Evolutionary conservation across 2,113 vertebrate species (phyloP), one percentile per base, ranked within the genome.

Genomic region (Catharus minimus): DNA sequence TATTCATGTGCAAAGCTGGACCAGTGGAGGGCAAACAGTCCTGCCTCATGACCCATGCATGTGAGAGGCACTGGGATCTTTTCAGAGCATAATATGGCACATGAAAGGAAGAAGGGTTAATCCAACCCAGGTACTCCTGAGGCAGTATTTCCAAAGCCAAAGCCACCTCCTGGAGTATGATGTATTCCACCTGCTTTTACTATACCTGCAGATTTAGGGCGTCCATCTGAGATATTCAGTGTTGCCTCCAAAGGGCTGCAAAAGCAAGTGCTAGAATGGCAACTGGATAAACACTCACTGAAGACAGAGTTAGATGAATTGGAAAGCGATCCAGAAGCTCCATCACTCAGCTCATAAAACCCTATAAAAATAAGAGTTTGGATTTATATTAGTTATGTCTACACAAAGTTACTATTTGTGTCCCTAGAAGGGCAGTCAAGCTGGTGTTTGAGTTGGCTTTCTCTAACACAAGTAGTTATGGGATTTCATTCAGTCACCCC

Each of bases 261-360:
- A 96, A 98, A 98, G 97, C 98, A 98, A 97, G 98, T 98, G 97
- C 98, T 98, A 94, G 98, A 99, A 94, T 98, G 98, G 95, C 98
- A 99, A 97, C 98, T 98, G 97, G 98, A 99, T 97, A 99, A 98
- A 98, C 98, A 99, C 82, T 99, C 99, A 87, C 99, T 99, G 98
- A 99, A 99, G 95, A 99, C 98, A 0, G 99, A 99, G 98, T 99
- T 99, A 53, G 99, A 99, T 9, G 99, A 99, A 97, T 99, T 99
- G 82, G 99, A 99, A 82, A 99, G 98, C 12, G 99, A 99, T 85
- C 98, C 98, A 4, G 98, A 99, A 81, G 98, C 97, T 55, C 98
- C 98, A 83, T 99, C 99, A 86, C 99, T 99, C 96, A 99, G 96
- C 93, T 99, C 99, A 87, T 99, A 99, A 98, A 99, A 99, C 84